A percentile compares a stretch with the other conserved stretches of the same genome.
Evolutionary conservation across 2,888 invertebrate genomes (phyloP).

Genomic region (Bedellia somnulentella): DNA sequence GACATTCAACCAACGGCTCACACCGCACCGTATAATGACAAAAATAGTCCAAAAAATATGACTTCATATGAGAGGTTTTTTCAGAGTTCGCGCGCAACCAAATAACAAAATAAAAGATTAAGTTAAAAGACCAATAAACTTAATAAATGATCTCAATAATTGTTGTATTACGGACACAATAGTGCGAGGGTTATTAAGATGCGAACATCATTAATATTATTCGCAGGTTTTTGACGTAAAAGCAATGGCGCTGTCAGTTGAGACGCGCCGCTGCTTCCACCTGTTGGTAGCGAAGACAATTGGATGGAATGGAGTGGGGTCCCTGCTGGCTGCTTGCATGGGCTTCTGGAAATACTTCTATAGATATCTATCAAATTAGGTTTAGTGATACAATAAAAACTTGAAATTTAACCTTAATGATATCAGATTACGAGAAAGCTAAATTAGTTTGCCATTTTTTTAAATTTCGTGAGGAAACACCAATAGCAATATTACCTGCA

Average conservation of each 20-base stretch:
- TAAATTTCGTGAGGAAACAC: too few species aligned
- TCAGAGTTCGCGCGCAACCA: constrained; percentile 53
- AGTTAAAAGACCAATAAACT: constrained; percentile 63
- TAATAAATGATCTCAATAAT: constrained; percentile 63
- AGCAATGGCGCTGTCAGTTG: constrained; percentile 60
- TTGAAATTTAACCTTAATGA: too few species aligned
- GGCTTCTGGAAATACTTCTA: too few species aligned
- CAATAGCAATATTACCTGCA: too few species aligned
- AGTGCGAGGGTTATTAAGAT: constrained; percentile 60
- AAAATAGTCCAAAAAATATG: constrained; percentile 59
- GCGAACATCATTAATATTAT: constrained; percentile 61
- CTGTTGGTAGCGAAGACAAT: constrained; percentile 61
- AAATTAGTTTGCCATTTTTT: too few species aligned
- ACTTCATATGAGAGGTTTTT: constrained; percentile 58
- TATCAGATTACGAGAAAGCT: too few species aligned
- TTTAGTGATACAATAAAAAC: too few species aligned
- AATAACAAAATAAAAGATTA: constrained; percentile 63
- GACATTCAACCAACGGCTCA: constrained; percentile 56
- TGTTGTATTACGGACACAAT: constrained; percentile 61
- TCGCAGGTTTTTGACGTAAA: constrained; percentile 58
- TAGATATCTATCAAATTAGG: too few species aligned
- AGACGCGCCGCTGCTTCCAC: constrained; percentile 53
- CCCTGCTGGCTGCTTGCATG: constrained; percentile 47
- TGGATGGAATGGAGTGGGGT: constrained; percentile 51
- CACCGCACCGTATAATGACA: constrained; percentile 61